Conservation (phyloP, 2,888 invertebrate species). For the Pristionchus exspectatus region DNA sequence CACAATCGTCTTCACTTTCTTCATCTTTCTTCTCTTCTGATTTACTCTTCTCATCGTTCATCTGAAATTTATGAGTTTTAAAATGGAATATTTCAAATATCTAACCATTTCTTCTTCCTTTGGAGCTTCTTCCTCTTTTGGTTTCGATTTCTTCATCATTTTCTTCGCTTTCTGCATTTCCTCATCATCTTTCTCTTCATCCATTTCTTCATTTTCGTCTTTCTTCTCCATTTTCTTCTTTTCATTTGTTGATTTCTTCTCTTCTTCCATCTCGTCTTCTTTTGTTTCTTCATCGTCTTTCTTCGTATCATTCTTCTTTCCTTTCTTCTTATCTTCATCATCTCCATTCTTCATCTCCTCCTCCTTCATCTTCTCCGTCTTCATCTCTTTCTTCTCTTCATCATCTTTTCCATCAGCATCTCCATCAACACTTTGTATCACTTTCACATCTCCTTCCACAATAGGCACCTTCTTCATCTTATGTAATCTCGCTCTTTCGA, state of each 20-base stretch:
- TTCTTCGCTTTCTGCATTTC: conserved; percentile 41
- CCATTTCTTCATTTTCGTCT: not conserved
- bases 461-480: conserved; percentile 7
- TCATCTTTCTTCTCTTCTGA: not conserved
- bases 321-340: not conserved
- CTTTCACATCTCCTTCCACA: conserved; percentile 41
- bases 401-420: conserved; percentile 31
- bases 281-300: not conserved
- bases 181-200: conserved; percentile 34
- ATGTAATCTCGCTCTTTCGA: not conserved
- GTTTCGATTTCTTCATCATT: conserved; percentile 1
- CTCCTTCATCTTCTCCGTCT: not conserved
- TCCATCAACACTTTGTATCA: conserved; percentile 25
- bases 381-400: not conserved
- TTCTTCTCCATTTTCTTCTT: not conserved
- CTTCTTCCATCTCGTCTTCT: not conserved
- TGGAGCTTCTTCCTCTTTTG: conserved; percentile 10
- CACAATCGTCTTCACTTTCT: conserved; percentile 30
- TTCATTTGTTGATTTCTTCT: not conserved
- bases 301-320: not conserved
- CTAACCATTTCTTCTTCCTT: not conserved
- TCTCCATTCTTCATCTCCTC: not conserved
- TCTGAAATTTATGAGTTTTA: not conserved
- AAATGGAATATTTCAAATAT: not conserved
- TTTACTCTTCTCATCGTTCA: not conserved